Conservation (phyloP, 2,888 invertebrate genomes). For the Siphlonurus alternatus region DNA sequence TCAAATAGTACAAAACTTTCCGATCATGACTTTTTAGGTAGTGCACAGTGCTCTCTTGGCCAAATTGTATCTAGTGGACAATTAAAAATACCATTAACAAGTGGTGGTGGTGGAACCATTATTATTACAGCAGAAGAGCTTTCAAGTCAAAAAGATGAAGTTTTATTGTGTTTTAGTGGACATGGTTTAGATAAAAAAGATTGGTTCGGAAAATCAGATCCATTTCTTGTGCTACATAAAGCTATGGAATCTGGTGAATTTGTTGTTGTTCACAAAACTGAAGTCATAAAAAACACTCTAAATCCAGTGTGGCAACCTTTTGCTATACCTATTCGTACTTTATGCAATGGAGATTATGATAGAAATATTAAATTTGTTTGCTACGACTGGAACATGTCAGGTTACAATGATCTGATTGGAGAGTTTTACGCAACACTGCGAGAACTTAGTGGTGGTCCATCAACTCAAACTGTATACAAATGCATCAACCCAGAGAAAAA, state of each 20-base stretch:
- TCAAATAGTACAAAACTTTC: constrained; percentile 19
- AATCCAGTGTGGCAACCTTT: constrained; percentile 36
- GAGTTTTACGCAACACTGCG: constrained; percentile 27
- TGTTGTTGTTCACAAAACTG: constrained; percentile 34
- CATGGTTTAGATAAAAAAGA: constrained; percentile 23
- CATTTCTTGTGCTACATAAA: constrained; percentile 25
- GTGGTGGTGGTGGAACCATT: constrained; percentile 13
- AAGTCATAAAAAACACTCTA: constrained; percentile 31
- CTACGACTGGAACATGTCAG: constrained; percentile 32
- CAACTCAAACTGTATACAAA: constrained; percentile 22
- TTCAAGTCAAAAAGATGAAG: constrained; percentile 22
- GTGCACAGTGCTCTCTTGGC: constrained; percentile 33
- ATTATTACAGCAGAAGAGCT: constrained; percentile 25
- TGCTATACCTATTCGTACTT: constrained; percentile 26
- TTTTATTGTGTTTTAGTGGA: constrained; percentile 22
- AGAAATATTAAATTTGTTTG: constrained; percentile 29
- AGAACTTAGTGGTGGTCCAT: constrained; percentile 25
- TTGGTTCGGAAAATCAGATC: constrained; percentile 24
- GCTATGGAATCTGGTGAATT: constrained; percentile 26
- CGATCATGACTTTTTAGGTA: constrained; percentile 33
- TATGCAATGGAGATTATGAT: constrained; percentile 36
- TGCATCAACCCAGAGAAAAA: constrained; percentile 22
- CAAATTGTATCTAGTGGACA: constrained; percentile 17
- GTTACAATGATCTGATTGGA: constrained; percentile 31
- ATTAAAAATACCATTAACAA: constrained; percentile 3